These are phyloP conservation scores for Drosophila kikkawai DNA, from an alignment of 1,140 invertebrate species.

Conservation along the genomic window DNA sequence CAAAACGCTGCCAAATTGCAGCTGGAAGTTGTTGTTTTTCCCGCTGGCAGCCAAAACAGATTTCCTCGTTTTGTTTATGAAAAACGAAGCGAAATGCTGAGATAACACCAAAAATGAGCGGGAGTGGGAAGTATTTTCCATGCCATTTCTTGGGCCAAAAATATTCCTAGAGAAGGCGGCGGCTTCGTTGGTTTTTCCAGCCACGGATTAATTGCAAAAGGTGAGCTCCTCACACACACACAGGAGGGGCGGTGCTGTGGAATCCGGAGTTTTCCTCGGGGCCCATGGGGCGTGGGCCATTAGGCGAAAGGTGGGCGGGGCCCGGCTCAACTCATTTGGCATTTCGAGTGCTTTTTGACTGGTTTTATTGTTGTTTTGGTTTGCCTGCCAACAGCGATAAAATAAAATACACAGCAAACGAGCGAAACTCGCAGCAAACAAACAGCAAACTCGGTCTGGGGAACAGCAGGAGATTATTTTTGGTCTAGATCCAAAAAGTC, in stretches of 20 bases:
- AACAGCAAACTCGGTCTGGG: constrained; percentile 22
- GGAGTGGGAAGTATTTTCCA: constrained; percentile 1
- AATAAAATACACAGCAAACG: constrained; percentile 81
- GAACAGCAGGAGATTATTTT: constrained; percentile 61
- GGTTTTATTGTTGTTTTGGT: constrained; percentile 78
- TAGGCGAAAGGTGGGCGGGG: constrained; percentile 55
- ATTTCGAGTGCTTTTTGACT: constrained; percentile 83
- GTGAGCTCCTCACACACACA: constrained; percentile 35
- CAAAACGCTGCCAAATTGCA: constrained; percentile 81
- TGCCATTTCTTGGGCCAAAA: constrained; percentile 50
- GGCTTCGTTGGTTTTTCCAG: constrained; percentile 21
- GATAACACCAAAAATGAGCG: constrained; percentile 7
- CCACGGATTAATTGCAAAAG: constrained; percentile 62
- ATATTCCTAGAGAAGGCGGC: constrained; percentile 31
- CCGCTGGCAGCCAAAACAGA: constrained; percentile 75
- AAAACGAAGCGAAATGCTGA: constrained; percentile 58
- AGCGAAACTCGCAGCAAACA: constrained; percentile 56
- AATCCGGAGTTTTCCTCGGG: neutral
- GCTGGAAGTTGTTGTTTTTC: constrained; percentile 59
- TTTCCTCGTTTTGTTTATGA: constrained; percentile 80
- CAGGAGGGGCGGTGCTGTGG: neutral
- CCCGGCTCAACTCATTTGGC: constrained; percentile 73
- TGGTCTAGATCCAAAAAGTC: constrained; percentile 81
- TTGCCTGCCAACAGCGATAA: constrained; percentile 76
- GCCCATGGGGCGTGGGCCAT: constrained; percentile 19